These are phyloP conservation scores for Pogonomyrmex barbatus DNA, from an alignment of 1,140 invertebrate species.

Conservation along the genomic window DNA sequence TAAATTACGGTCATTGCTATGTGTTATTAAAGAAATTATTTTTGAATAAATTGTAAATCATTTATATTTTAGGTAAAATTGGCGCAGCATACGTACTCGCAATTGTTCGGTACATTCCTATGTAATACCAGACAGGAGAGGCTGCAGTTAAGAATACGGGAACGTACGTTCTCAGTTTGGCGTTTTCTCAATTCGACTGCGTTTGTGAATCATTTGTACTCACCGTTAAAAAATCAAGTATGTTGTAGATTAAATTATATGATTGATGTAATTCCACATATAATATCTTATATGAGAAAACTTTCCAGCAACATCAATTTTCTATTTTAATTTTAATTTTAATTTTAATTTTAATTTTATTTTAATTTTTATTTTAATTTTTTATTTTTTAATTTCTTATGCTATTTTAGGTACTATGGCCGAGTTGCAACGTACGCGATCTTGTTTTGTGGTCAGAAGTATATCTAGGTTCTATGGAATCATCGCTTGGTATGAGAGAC, in stretches of 20 bases:
- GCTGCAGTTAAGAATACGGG: constrained; percentile 88
- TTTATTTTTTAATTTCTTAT: neutral
- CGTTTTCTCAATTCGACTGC: constrained; percentile 91
- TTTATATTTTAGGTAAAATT: constrained; percentile 93
- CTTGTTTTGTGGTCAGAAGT: constrained; percentile 94
- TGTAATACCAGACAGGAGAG: constrained; percentile 95
- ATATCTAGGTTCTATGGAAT: constrained; percentile 90
- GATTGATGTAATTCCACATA: neutral
- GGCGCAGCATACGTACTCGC: constrained; percentile 97
- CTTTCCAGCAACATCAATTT: neutral
- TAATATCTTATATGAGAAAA: neutral
- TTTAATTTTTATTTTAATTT: too few species aligned
- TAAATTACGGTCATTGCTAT: neutral
- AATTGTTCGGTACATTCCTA: constrained; percentile 98
- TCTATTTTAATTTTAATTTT: too few species aligned
- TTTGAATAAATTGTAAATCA: neutral
- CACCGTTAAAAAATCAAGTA: constrained; percentile 86
- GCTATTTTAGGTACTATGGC: constrained; percentile 91
- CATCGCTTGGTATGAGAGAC: constrained; percentile 79
- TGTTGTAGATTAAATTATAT: constrained; percentile 27
- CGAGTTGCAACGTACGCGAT: constrained; percentile 93
- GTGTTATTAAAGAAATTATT: constrained; percentile 22
- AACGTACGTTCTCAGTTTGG: constrained; percentile 95
- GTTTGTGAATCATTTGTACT: constrained; percentile 95
- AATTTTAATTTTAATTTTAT: too few species aligned